A percentile compares a stretch with the other conserved stretches of the same genome.
These are phyloP conservation scores for Echinometra lucunter DNA, from an alignment of 53 echinoderm and acorn worm species.

Conservation along the genomic window DNA sequence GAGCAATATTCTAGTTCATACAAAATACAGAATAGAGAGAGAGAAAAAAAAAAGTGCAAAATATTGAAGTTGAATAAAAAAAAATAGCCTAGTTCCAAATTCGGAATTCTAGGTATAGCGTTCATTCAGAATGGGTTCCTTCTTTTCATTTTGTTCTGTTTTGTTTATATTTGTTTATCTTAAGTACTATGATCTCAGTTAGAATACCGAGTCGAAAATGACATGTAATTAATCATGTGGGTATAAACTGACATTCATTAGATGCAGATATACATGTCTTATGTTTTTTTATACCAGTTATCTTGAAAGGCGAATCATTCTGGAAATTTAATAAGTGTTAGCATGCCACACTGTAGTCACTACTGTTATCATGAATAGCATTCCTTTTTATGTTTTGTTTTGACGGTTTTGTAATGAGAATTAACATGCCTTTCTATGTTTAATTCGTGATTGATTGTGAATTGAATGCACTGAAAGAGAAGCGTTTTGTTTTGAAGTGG, in stretches of 20 bases:
- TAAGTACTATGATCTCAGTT: too few relatives aligned
- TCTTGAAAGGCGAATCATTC: neutral
- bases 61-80: neutral
- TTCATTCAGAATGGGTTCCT: too few relatives aligned
- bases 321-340: neutral
- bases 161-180: neutral
- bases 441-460: neutral
- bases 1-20: constrained; percentile 22
- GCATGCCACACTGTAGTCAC: neutral
- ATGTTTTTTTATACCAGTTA: neutral
- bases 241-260: neutral
- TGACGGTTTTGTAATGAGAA: neutral
- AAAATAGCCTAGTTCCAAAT: neutral
- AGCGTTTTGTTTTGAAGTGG: too few relatives aligned
- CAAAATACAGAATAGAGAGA: neutral
- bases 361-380: neutral
- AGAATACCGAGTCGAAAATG: too few relatives aligned
- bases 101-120: neutral
- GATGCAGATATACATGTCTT: neutral
- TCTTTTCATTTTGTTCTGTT: too few relatives aligned
- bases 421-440: neutral
- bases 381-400: neutral
- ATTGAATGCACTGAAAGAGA: neutral
- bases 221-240: too few relatives aligned
- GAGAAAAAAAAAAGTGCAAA: neutral